Conservation (phyloP, 2,797 vertebrate genomes). For the Eulemur albifrons region DNA sequence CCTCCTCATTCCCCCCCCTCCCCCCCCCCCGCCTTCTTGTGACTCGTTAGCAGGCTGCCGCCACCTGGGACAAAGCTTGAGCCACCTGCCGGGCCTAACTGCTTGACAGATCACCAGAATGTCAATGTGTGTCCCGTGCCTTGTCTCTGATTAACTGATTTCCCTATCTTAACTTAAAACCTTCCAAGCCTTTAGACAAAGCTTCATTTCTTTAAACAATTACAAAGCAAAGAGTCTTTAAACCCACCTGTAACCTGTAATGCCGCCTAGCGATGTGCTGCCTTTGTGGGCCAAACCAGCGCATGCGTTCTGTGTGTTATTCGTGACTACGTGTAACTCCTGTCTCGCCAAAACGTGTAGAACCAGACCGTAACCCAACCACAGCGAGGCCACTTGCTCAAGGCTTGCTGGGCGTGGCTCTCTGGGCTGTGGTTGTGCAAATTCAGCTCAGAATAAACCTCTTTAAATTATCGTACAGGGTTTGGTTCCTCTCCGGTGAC, state of each 20-base stretch:
- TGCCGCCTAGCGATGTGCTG: neutral
- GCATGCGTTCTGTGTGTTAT: neutral
- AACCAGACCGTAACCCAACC: no score
- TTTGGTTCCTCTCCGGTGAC: no score
- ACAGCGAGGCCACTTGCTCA: no score
- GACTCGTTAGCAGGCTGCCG: neutral
- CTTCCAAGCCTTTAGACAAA: neutral
- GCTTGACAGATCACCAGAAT: neutral
- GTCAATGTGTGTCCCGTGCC: neutral
- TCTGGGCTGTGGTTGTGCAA: no score
- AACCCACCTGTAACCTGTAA: neutral
- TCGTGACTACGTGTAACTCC: neutral
- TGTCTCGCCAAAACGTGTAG: neutral
- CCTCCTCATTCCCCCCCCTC: neutral
- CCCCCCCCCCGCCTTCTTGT: neutral
- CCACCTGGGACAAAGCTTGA: fast-evolving
- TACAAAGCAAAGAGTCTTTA: neutral
- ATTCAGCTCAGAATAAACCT: neutral
- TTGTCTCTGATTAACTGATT: neutral
- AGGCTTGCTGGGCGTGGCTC: no score
- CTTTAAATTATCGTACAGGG: neutral
- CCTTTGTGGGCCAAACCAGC: neutral
- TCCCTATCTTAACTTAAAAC: neutral
- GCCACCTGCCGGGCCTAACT: no score
- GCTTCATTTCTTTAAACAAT: neutral